phyloP scores from a whole-genome alignment of 2,888 invertebrate species.

The Chirona hameri region DNA sequence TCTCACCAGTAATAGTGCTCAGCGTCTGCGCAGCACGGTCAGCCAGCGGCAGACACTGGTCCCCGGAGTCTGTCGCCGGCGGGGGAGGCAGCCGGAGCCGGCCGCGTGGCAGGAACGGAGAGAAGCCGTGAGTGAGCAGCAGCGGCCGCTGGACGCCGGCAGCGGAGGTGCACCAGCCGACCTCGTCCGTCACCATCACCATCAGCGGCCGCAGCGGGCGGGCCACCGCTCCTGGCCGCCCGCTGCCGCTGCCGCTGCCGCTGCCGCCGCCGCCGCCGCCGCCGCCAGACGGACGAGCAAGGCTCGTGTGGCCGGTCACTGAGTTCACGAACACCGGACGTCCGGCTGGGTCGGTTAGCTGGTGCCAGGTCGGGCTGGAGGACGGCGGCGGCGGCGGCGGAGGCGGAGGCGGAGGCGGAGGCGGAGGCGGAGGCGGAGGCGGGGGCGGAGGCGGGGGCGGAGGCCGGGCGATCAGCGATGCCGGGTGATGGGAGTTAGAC shows the following conservation, averaged over 20 bases:
- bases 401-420: not conserved
- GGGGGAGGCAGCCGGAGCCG: not conserved
- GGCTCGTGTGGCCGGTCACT: not conserved
- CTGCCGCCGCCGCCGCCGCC: not conserved
- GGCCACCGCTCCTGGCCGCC: not conserved
- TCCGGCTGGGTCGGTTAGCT: not conserved
- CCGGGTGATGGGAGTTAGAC: too few species aligned
- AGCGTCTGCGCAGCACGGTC: too few species aligned
- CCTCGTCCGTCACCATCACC: not conserved
- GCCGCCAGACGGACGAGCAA: not conserved
- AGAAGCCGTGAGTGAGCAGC: constrained; percentile 13
- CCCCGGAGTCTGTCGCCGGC: too few species aligned
- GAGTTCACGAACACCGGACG: not conserved
- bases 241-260: not conserved
- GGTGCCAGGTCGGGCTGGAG: not conserved
- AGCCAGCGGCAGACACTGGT: too few species aligned
- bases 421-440: not conserved
- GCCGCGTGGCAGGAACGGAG: constrained; percentile 8
- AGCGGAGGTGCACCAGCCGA: not conserved
- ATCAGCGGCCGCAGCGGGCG: not conserved
- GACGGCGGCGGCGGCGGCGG: not conserved
- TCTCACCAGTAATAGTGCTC: too few species aligned
- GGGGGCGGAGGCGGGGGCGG: not conserved
- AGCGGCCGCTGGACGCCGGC: not conserved
- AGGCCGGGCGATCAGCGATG: too few species aligned